A percentile compares a stretch with the other conserved stretches of the same genome.
Evolutionary conservation across 2,113 vertebrate genomes (phyloP).

Genomic region (Origma solitaria): DNA sequence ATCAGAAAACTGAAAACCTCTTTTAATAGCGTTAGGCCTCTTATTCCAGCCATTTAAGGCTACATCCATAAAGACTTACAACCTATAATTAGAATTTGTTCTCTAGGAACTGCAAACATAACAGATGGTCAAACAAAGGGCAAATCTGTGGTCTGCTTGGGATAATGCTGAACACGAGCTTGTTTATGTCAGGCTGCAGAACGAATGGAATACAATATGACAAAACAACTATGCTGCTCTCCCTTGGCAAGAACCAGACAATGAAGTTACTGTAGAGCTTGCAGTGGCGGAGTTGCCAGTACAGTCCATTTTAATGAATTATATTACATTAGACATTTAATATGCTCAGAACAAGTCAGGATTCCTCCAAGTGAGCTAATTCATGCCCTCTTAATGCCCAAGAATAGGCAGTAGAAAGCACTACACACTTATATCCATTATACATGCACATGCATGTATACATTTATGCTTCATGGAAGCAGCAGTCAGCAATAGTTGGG

Average conservation of each 20-base stretch:
- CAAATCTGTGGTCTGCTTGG: background rate
- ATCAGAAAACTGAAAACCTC: background rate
- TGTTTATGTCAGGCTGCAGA: conserved; percentile 8
- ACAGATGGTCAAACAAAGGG: conserved; percentile 26
- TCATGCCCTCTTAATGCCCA: background rate
- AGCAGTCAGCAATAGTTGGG: background rate
- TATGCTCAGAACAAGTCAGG: background rate
- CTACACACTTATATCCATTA: background rate
- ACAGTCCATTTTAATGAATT: background rate
- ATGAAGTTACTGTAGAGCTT: background rate
- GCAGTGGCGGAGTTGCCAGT: background rate
- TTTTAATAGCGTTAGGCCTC: background rate
- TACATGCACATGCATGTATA: rapidly evolving
- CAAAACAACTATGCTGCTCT: background rate
- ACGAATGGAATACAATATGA: background rate
- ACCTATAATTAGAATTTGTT: conserved; percentile 33
- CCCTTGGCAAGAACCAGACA: background rate
- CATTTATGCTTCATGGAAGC: background rate
- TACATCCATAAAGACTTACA: background rate
- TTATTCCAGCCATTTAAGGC: background rate
- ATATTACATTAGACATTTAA: background rate
- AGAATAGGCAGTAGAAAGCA: background rate
- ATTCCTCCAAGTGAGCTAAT: background rate
- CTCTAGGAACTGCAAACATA: conserved; percentile 21
- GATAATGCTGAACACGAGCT: background rate